Evolutionary conservation across 2,113 vertebrate species (phyloP), one percentile per base, ranked within the genome.

Genomic region (Philantomba maxwellii): DNA sequence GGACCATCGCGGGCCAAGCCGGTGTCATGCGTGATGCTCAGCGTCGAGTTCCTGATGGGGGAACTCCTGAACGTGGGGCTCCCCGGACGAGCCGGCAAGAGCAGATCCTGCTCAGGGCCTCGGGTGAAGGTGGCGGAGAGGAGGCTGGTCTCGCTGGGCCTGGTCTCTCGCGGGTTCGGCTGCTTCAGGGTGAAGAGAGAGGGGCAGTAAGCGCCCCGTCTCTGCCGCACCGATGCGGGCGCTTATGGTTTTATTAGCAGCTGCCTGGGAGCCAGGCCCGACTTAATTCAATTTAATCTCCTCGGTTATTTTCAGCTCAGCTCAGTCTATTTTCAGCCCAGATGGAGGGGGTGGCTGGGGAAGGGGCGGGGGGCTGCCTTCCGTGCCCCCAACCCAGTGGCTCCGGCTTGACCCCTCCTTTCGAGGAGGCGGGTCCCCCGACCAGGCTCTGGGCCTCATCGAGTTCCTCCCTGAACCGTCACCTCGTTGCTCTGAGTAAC

Each of bases 241-340:
- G 91, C 86, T 91, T 96, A 73, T 91, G 93, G 94, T 97, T 97
- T 95, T 96, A 97, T 96, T 97, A 96, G 96, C 92, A 87, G 36
- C 92, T 87, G 96, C 96, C 96, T 94, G 17, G 51, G 85, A 97
- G 96, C 97, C 96, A 89, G 97, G 78, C 73, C 96, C 62, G 86
- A 89, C 91, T 97, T 97, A 96, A 97, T 87, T 96, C 86, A 96
- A 97, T 97, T 95, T 55, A 97, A 97, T 98, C 96, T 62, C 6
- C 93, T 82, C n/a, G n/a, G 83, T 95, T 98, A 57, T 94, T 98
- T 97, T 97, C 97, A 43, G 49, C 97, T 91, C 75, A 0, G 14
- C 39, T 87, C 95, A 13, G 33, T 94, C 87, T 96, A 82, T 97
- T 97, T 98, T 96, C 96, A 2, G 84, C 77, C 43, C 10, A 3